Base-by-base conservation (phyloP, 2,888 invertebrate genomes). In the Agonopterix subpropinquella region DNA sequence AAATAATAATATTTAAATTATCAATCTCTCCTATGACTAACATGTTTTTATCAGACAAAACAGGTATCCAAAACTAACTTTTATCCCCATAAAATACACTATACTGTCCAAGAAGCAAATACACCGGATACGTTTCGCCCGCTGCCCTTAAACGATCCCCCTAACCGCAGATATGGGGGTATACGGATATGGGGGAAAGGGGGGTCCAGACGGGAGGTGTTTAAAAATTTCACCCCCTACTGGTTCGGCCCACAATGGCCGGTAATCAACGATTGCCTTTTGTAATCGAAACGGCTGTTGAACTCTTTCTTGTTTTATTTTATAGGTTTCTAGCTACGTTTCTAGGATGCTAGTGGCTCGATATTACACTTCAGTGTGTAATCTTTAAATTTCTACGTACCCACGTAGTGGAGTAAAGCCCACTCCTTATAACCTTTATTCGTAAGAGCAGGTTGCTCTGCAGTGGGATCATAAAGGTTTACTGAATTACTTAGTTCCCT, bases 191-290 rank as follows among this genome's bases (percentile, higher is more conserved):
- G 55, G 9, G 47, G 53, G 48, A 47, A 28, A 47, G 56, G 57
- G 61, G 62, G 48, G 65, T 62, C 28, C 69, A 69, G 72, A 69
- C 71, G 70, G 76, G 73, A 64, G 75, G 78, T 77, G 82, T 83
- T 86, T 86, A 85, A 85, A 85, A 86, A 85, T 87, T 86, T 87
- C 80, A 84, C 80, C 77, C 83, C 58, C 83, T 80, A 73, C 69
- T 78, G 80, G 61, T 58, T 75, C 73, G 58, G 56, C 61, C 67
- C 68, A 64, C 84, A 85, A 85, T 84, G 74, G 67, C 67, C 75
- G 71, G 74, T 81, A 85, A 87, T 87, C 84, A 85, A 70, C 77
- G 80, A 87, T 87, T 76, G 83, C 82, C 82, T 82, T 86, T 85
- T 86, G 87, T 82, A 85, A 87, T 85, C 76, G 81, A 86, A 80